Base-by-base conservation (phyloP, 2,113 vertebrate genomes). In the Trematomus loennbergii region DNA sequence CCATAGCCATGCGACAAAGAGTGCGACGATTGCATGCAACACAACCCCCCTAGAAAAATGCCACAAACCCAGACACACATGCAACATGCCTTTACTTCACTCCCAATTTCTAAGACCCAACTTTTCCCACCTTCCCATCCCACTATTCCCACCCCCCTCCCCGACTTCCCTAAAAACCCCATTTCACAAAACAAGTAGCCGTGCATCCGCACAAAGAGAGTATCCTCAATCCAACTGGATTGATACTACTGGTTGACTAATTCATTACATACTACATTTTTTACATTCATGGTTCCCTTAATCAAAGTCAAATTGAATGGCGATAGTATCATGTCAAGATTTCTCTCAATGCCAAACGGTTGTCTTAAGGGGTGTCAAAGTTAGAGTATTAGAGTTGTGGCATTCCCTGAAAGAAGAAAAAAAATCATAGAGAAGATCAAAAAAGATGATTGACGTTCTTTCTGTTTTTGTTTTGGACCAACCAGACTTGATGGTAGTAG, bases 301-400 rank as follows among this genome's bases (percentile, higher is more conserved):
- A 53, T 76, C 22, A 75, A 77, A 57, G 62, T 84, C 87, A 89
- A 84, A 90, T 85, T 78, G 54, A 54, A 82, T 68, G 82, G 59
- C 29, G 43, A 79, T 81, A 40, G 11, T 58, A 72, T 84, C 18
- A 79, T 74, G 93, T 91, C 75, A 89, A 91, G 89, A 87, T 93
- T 81, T 94, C 91, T 95, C 94, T 95, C 88, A 90, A 94, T 94
- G 95, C 91, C 89, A 89, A 91, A n/a, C 90, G 91, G 94, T 82
- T n/a, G 79, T 93, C 87, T 93, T 85, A 83, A 80, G 87, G 83
- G 86, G 79, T 90, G 83, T 89, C 82, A 88, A 90, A n/a, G 89
- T 92, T 93, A 91, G 78, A n/a, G n/a, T 75, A 91, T 87, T 82
- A 82, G 82, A 91, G 79, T 80, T 88, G 87, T 92, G 84, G 81